phyloP scores from a whole-genome alignment of 1,140 invertebrate species.

The Pseudomyrmex cubaensis region DNA sequence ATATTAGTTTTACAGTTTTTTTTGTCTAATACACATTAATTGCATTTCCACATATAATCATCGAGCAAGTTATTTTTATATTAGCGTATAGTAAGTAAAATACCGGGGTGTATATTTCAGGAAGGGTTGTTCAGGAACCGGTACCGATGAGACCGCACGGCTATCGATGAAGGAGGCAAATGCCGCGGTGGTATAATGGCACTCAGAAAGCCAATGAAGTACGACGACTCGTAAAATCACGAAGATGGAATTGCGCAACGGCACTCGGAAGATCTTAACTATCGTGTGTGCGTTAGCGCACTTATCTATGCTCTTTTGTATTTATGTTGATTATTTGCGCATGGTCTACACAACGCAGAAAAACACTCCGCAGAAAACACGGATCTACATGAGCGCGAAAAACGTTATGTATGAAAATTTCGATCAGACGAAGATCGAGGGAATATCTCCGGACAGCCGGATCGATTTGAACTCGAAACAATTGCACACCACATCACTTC shows the following conservation, averaged over 20 bases:
- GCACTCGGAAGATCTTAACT: slow-evolving; percentile 64
- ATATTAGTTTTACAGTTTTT: slow-evolving; percentile 9
- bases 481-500: slow-evolving; percentile 75
- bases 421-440: slow-evolving; percentile 23
- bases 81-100: neutral
- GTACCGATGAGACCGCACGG: slow-evolving; percentile 19
- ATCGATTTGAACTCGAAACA: slow-evolving; percentile 59
- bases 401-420: neutral
- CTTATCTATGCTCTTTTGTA: slow-evolving; percentile 63
- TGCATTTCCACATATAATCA: slow-evolving; percentile 34
- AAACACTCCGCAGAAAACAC: slow-evolving; percentile 29
- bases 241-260: slow-evolving; percentile 67
- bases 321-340: slow-evolving; percentile 59
- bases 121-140: neutral
- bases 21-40: slow-evolving; percentile 3
- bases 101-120: slow-evolving; percentile 29
- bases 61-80: neutral
- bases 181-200: slow-evolving; percentile 61
- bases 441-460: neutral
- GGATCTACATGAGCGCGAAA: neutral
- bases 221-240: slow-evolving; percentile 68
- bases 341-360: slow-evolving; percentile 49
- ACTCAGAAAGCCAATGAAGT: slow-evolving; percentile 67
- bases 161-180: slow-evolving; percentile 52
- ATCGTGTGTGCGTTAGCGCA: slow-evolving; percentile 52